Percentiles rank a stretch among this genome's conserved stretches.
Conservation (phyloP, 2,888 invertebrate genomes). For the Vanessa cardui region DNA sequence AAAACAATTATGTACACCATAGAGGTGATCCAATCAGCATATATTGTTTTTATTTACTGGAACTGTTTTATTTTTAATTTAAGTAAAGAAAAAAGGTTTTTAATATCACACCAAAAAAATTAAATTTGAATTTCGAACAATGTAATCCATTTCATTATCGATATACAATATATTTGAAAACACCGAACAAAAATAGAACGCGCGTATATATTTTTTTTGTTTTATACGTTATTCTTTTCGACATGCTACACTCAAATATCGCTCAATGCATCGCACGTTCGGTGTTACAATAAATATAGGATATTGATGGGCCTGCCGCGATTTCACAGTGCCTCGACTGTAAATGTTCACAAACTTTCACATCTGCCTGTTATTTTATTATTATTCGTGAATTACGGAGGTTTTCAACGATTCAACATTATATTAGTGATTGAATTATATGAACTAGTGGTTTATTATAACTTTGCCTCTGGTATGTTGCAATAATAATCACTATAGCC, state of each 20-base stretch:
- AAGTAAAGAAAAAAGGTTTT: too few species aligned
- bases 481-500: too few species aligned
- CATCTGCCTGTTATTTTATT: constrained; percentile 17
- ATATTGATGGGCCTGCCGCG: constrained; percentile 30
- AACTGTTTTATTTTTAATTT: too few species aligned
- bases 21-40: too few species aligned
- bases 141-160: not conserved
- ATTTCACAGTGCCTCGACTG: constrained; percentile 17
- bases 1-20: too few species aligned
- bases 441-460: too few species aligned
- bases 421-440: too few species aligned
- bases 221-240: constrained; percentile 17
- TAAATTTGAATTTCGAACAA: not conserved
- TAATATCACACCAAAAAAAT: too few species aligned
- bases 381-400: constrained; percentile 1
- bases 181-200: constrained; percentile 4
- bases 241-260: constrained; percentile 25
- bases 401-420: constrained; percentile 7
- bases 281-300: constrained; percentile 27
- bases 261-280: constrained; percentile 31
- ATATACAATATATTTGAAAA: not conserved
- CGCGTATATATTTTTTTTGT: not conserved
- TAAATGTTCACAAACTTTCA: constrained; percentile 21
- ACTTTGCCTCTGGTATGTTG: too few species aligned
- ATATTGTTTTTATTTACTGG: too few species aligned